Conservation (phyloP, 2,888 invertebrate genomes). For the Uropetala carovei region DNA sequence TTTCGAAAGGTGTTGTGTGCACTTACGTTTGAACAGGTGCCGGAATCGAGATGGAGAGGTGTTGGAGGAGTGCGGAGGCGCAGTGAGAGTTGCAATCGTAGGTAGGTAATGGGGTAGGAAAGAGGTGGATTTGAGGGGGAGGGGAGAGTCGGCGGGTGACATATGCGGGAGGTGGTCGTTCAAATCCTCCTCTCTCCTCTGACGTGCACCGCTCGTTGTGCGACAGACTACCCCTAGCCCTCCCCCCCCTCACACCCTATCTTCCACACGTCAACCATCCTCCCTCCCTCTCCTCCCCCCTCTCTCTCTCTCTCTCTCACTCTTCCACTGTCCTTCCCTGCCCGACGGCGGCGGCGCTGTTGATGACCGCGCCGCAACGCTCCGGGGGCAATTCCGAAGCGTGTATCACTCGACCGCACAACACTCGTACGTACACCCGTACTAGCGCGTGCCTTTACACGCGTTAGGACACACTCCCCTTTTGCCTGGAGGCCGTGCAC, state of each 20-base stretch:
- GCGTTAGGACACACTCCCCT: constrained; percentile 60
- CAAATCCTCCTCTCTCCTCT: not conserved
- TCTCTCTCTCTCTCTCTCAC: not conserved
- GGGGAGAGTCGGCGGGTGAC: not conserved
- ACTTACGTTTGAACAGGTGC: not conserved
- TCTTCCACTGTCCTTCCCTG: not conserved
- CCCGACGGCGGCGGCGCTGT: constrained; percentile 27
- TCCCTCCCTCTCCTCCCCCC: not conserved
- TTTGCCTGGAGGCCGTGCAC: constrained; percentile 56
- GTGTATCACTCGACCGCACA: constrained; percentile 63
- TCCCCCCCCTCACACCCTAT: not conserved
- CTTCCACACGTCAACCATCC: not conserved
- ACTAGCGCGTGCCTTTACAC: constrained; percentile 64
- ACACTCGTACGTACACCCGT: constrained; percentile 64
- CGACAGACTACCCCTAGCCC: constrained; percentile 24
- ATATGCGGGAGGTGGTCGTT: not conserved
- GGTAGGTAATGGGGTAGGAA: not conserved
- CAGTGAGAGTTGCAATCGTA: constrained; percentile 37
- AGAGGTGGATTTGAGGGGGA: not conserved
- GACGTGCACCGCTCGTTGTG: constrained; percentile 38
- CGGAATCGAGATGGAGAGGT: not conserved
- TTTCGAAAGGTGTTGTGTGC: not conserved
- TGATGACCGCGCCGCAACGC: constrained; percentile 63
- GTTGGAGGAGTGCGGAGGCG: not conserved
- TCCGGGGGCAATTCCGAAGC: constrained; percentile 62